Evolutionary conservation across 2,797 vertebrate species (phyloP).

Genomic region (Lagorchestes hirsutus): DNA sequence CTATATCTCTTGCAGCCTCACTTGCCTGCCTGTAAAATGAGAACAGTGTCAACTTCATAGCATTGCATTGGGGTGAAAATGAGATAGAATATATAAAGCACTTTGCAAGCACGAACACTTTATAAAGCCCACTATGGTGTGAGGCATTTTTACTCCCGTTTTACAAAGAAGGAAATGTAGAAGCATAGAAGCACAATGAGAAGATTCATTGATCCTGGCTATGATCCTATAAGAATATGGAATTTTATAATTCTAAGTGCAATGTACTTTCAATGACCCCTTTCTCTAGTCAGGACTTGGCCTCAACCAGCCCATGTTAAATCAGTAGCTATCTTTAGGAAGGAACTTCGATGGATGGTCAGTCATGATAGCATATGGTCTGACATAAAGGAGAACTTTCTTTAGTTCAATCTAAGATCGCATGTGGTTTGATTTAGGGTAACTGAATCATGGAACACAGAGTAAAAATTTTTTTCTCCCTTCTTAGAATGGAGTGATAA

Average conservation of each 20-base stretch:
- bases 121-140: neutral
- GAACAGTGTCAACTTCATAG: neutral
- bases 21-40: neutral
- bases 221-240: too few species aligned
- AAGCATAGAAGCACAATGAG: neutral
- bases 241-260: too few species aligned
- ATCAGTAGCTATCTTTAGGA: neutral
- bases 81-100: neutral
- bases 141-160: neutral
- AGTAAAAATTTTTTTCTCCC: neutral
- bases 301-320: neutral
- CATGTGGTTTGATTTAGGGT: neutral
- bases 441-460: neutral
- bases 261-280: neutral
- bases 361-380: neutral
- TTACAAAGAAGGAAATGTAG: neutral
- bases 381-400: neutral
- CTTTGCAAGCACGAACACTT: neutral
- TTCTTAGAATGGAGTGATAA: too few species aligned
- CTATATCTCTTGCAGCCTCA: neutral
- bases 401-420: constrained; percentile 3
- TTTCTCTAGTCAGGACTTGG: neutral
- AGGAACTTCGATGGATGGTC: neutral
- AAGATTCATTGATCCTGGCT: too few species aligned
- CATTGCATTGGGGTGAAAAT: neutral